A percentile compares a stretch with the other conserved stretches of the same genome.
Conservation (phyloP, 2,113 vertebrate genomes). For the Scalopus aquaticus region DNA sequence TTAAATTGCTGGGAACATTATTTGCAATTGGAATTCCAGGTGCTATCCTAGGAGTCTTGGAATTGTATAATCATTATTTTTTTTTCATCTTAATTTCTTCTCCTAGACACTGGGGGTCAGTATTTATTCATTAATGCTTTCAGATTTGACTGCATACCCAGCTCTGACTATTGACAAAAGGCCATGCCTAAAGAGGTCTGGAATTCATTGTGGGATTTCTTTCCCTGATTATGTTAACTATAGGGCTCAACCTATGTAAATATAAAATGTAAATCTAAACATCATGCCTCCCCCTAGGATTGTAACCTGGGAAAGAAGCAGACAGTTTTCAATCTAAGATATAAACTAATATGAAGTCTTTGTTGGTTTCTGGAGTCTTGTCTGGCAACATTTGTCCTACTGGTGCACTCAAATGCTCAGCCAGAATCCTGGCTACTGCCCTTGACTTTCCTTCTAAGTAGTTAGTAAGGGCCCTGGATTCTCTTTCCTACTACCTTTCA, state of each 20-base stretch:
- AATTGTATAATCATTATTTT: conserved; percentile 10
- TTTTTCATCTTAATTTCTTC: conserved; percentile 45
- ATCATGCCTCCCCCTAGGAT: not conserved
- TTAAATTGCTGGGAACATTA: not conserved
- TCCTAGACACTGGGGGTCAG: conserved; percentile 73
- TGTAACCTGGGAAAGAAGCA: conserved; percentile 1
- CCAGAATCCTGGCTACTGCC: not conserved
- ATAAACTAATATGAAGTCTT: not conserved
- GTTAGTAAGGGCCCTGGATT: not conserved
- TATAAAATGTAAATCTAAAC: conserved; percentile 26
- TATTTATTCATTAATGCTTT: conserved; percentile 67
- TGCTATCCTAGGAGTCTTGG: not conserved
- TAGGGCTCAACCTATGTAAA: not conserved
- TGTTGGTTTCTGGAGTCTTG: not conserved
- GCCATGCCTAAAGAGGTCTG: not conserved
- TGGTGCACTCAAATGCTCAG: not conserved
- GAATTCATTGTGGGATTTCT: not conserved
- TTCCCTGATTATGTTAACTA: not conserved
- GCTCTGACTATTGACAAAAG: not conserved
- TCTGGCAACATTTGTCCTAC: not conserved
- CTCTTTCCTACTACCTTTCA: not conserved
- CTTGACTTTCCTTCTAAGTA: not conserved
- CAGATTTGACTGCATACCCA: not conserved
- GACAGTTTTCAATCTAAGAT: not conserved
- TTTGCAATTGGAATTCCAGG: not conserved